Evolutionary conservation across 2,113 vertebrate species (phyloP), one percentile per base, ranked within the genome.

Genomic region (Caranx ignobilis): DNA sequence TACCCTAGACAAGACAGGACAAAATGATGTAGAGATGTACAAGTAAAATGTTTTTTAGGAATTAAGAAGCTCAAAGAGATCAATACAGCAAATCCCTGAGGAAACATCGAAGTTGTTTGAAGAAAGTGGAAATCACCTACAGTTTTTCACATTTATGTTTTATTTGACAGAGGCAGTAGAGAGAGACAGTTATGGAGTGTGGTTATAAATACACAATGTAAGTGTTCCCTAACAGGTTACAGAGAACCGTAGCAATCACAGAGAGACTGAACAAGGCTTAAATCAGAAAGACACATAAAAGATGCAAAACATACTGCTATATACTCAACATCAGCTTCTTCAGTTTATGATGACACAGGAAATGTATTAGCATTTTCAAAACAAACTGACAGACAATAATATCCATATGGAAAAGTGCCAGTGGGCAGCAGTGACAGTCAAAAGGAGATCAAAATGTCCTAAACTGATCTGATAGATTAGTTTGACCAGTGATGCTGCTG

Each of bases 381-480:
- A 41, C 50, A 43, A 60, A 41, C 37, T 21, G 10, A 9, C 43
- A 1, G 43, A 61, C 21, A 21, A 59, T 47, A 15, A 47, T 75
- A 48, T 56, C 37, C 18, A 13, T 26, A 7, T n/a, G 62, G 54
- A 83, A 65, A 69, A 0, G 2, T 68, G 59, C 79, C 87, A 83
- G 56, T 26, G 2, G 50, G 54, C 79, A 70, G 82, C 76, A 55
- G 76, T 11, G 35, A n/a, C 43, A 4, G 66, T 65, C 74, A 80
- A 77, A 65, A 43, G 16, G 64, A 63, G 86, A 79, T 88, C 47
- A 87, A 81, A 70, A 77, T 35, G 75, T 9, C 21, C 65, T 70
- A 35, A 83, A 88, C 57, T 89, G 82, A 87, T 87, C 35, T 75
- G 55, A 26, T 71, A 79, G 84, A 72, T 86, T 82, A 84, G 68